Conservation (phyloP, 2,113 vertebrate genomes). For the Glaucidium brasilianum region DNA sequence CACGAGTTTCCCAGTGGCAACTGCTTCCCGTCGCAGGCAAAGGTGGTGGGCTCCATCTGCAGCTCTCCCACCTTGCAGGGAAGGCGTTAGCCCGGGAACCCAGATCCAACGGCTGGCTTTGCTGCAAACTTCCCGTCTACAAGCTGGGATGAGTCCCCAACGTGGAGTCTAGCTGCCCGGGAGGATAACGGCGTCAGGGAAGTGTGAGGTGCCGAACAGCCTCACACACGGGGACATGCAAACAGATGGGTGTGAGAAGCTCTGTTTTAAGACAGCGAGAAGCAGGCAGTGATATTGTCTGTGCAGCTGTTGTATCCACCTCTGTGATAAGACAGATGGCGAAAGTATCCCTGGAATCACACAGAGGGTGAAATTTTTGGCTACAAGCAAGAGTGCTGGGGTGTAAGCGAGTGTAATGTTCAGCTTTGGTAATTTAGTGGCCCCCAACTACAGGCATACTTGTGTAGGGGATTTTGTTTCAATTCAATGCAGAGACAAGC, state of each 20-base stretch:
- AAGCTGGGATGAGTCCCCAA: background rate
- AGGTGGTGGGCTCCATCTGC: background rate
- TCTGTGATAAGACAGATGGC: background rate
- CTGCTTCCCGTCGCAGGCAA: rapidly evolving
- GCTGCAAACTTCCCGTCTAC: background rate
- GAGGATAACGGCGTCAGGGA: background rate
- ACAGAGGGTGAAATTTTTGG: background rate
- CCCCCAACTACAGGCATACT: background rate
- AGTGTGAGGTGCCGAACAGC: background rate
- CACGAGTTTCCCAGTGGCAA: background rate
- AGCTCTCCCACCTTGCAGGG: background rate
- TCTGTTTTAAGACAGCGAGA: background rate
- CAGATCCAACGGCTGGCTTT: background rate
- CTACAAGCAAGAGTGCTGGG: background rate
- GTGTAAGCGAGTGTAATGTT: background rate
- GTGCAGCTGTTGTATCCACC: background rate
- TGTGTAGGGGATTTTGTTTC: background rate
- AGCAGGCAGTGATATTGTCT: background rate
- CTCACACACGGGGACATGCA: background rate
- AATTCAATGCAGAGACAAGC: background rate
- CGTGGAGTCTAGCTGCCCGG: background rate
- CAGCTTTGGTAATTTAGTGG: background rate
- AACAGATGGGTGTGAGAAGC: background rate
- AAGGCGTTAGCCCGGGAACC: background rate
- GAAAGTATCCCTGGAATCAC: background rate